Evolutionary conservation across 2,888 invertebrate genomes (phyloP).

Genomic region (Chrysolina americana): DNA sequence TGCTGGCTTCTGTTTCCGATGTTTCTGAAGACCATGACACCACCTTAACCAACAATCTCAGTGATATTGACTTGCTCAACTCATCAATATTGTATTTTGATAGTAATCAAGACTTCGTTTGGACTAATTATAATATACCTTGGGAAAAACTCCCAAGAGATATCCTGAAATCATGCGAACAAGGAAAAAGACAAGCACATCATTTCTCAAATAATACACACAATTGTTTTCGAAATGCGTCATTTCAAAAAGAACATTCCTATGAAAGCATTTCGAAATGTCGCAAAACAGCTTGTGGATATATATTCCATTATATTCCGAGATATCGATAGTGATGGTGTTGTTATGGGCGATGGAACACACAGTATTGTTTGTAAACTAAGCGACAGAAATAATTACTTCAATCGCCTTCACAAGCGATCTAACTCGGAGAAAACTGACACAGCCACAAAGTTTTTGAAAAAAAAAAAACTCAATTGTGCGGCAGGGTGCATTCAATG

Average conservation of each 20-base stretch:
- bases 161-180: constrained; percentile 37
- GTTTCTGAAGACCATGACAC: too few relatives aligned
- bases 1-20: too few relatives aligned
- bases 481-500: too few relatives aligned
- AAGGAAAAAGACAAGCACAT: constrained; percentile 35
- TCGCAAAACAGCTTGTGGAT: constrained; percentile 46
- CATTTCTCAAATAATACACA: constrained; percentile 41
- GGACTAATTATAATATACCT: constrained; percentile 43
- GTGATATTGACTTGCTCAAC: too few relatives aligned
- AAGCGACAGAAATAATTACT: too few relatives aligned
- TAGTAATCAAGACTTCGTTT: constrained; percentile 33
- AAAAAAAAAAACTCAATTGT: too few relatives aligned
- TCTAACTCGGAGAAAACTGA: too few relatives aligned
- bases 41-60: too few relatives aligned
- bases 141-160: constrained; percentile 42
- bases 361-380: too few relatives aligned
- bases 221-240: constrained; percentile 48
- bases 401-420: too few relatives aligned
- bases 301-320: constrained; percentile 50
- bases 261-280: constrained; percentile 46
- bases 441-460: too few relatives aligned
- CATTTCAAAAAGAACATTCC: constrained; percentile 46
- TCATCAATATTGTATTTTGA: background rate
- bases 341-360: too few relatives aligned
- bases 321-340: constrained; percentile 52